Conservation (phyloP, 2,113 vertebrate genomes). For the Leucopsar rothschildi region DNA sequence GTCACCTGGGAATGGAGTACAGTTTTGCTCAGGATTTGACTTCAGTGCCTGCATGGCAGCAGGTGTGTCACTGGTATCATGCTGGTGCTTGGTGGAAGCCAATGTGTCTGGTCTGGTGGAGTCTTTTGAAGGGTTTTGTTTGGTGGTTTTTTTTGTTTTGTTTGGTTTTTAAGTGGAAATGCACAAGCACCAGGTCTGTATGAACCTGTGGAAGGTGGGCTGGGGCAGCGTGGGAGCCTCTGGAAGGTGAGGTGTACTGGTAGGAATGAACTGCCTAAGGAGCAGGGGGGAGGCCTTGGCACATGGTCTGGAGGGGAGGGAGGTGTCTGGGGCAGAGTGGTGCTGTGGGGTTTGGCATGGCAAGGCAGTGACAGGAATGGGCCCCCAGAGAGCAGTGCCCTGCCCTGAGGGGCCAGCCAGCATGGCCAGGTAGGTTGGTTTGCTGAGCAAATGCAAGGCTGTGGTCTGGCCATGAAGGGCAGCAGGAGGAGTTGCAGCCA, state of each 20-base stretch:
- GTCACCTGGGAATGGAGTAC: too few relatives aligned
- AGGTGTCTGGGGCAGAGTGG: not conserved
- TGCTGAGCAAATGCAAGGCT: not conserved
- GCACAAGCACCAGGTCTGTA: not conserved
- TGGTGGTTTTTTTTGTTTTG: not conserved
- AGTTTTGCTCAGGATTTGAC: not conserved
- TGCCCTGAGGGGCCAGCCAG: not conserved
- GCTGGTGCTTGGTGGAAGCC: not conserved
- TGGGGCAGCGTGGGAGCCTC: not conserved
- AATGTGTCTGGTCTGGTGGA: not conserved
- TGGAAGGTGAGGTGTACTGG: not conserved
- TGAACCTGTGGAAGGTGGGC: not conserved
- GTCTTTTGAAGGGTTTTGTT: not conserved
- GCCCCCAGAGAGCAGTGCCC: rapidly evolving
- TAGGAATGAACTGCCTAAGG: not conserved
- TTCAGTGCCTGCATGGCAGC: not conserved
- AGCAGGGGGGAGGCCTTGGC: not conserved
- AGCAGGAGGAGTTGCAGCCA: rapidly evolving
- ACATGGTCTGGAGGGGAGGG: not conserved
- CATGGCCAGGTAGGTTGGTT: not conserved
- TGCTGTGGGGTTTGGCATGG: not conserved
- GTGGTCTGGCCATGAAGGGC: rapidly evolving
- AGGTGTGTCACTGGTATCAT: rapidly evolving
- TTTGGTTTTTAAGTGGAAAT: not conserved
- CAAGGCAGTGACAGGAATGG: not conserved